A percentile compares a stretch with the other conserved stretches of the same genome.
Conservation (phyloP, 2,797 vertebrate genomes). For the Tamandua tetradactyla region DNA sequence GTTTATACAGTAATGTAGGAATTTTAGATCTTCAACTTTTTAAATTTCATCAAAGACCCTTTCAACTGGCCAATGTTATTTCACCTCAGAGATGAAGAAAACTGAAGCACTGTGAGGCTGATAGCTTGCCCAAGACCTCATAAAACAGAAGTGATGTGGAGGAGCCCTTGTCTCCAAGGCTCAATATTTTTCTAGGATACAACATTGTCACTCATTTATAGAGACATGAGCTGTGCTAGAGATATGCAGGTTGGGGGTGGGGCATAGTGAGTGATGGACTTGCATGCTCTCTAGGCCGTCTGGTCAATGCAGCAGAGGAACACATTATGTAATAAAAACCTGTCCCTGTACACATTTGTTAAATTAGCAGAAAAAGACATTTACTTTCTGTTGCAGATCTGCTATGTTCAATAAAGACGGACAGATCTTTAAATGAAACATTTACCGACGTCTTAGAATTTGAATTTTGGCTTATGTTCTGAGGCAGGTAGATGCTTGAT, state of each 20-base stretch:
- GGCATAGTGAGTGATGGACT: not conserved
- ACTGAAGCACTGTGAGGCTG: not conserved
- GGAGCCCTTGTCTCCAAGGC: not conserved
- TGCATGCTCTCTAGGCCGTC: not conserved
- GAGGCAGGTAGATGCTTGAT: not conserved
- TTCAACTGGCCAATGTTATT: not conserved
- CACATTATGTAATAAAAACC: not conserved
- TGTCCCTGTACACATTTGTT: not conserved
- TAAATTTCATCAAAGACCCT: not conserved
- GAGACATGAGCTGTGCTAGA: not conserved
- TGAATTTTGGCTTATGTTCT: not conserved
- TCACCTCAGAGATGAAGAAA: not conserved
- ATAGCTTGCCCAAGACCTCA: not conserved
- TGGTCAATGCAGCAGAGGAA: accelerated
- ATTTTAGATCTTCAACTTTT: not conserved
- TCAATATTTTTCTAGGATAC: no score
- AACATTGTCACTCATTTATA: not conserved
- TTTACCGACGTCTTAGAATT: not conserved
- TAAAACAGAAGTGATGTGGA: not conserved
- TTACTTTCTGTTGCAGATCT: not conserved
- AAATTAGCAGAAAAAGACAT: not conserved
- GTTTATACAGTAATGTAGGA: not conserved
- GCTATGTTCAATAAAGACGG: not conserved
- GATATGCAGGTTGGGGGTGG: accelerated
- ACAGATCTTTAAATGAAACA: not conserved